Evolutionary conservation across 1,140 invertebrate genomes (phyloP), one percentile per base, ranked within the genome.

Genomic region (Aculops lycopersici): DNA sequence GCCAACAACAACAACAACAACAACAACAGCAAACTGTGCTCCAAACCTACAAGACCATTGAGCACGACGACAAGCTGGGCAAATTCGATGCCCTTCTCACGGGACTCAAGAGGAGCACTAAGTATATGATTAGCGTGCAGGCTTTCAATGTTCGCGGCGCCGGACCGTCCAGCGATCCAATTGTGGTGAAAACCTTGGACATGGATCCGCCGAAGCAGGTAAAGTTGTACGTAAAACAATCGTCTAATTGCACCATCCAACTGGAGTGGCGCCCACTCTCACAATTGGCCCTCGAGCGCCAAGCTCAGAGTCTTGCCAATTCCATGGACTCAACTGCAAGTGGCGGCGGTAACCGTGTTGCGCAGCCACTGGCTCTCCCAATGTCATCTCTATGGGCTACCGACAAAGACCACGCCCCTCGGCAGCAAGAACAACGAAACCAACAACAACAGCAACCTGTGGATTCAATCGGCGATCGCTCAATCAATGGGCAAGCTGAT

Each of bases 111-210:
- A 20, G 48, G 0, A 42, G 18, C 13, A 46, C 42, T 12, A 14
- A 31, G 8, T 43, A 43, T 21, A 17, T 38, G 17, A 20, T 37
- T 5, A 40, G 37, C 21, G 51, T 61, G 12, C 55, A 57, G 43
- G 58, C 59, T 12, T 59, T 53, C 39, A 61, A 60, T 42, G 41
- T 45, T 4, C 50, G 52, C 21, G 59, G 59, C 8, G 48, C 50
- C 20, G 58, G 59, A 37, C 59, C 59, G 0, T 46, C 49, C 5
- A 58, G 55, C 2, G 48, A 50, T 1, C 49, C 54, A 31, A 46
- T 52, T 4, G 46, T 47, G 4, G 56, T 54, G 4, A 52, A 52
- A 39, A 51, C 50, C 12, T 41, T 48, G 39, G 50, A 31, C 8
- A 21, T 40, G 20, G 48, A 49, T 46, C 47, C 46, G 21, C 48